Evolutionary conservation across 2,113 vertebrate genomes (phyloP).

Genomic region (Carassius gibelio): DNA sequence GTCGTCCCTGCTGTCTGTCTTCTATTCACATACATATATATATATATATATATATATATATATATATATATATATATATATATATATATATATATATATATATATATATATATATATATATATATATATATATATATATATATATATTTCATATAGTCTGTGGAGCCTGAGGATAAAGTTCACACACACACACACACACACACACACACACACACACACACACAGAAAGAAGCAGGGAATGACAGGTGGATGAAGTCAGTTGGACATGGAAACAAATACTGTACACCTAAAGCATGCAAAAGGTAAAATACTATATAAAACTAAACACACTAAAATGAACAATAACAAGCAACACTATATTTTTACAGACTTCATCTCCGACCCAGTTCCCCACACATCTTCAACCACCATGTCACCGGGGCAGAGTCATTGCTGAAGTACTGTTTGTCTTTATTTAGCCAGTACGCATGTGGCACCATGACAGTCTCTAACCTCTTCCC

Average conservation of each 20-base stretch:
- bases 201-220: neutral
- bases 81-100: neutral
- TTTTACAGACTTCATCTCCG: neutral
- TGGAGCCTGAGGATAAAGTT: neutral
- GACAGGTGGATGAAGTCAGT: neutral
- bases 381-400: neutral
- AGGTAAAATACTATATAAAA: neutral
- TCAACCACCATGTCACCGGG: neutral
- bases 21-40: neutral
- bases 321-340: neutral
- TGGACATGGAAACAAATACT: neutral
- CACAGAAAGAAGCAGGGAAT: neutral
- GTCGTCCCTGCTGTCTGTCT: neutral
- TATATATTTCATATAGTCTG: neutral
- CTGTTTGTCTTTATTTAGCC: constrained; percentile 35
- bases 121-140: neutral
- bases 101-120: neutral
- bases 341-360: neutral
- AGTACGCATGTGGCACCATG: neutral
- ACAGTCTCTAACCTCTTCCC: neutral
- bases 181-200: neutral
- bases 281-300: neutral
- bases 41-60: no score
- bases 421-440: neutral
- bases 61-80: no score